Evolutionary conservation across 1,140 invertebrate genomes (phyloP), one percentile per base, ranked within the genome.

Genomic region (Pseudoatta argentina): DNA sequence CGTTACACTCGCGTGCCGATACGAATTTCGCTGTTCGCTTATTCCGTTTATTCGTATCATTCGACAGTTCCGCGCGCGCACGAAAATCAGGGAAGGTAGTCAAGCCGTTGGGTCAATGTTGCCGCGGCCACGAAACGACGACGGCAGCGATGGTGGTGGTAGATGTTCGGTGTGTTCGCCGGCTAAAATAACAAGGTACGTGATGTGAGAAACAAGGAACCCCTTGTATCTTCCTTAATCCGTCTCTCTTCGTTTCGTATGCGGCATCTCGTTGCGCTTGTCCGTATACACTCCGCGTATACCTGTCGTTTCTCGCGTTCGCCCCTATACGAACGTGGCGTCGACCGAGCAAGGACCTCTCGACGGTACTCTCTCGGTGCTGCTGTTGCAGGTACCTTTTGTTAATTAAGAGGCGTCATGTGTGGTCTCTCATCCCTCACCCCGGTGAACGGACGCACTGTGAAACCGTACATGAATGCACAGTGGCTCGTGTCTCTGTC

Each of bases 361-460:
- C 79, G 30, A 57, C 85, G 66, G 44, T 61, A 34, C 75, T 73
- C 76, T 30, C 90, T 69, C 89, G 81, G 71, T 86, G 87, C 85
- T 79, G 44, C 71, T 71, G 91, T 39, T 71, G 82, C 89, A 92
- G 91, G 92, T 93, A 93, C 89, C 91, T 93, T 69, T 92, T 93
- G 93, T 93, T 94, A 93, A 94, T 94, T 93, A 93, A 93, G 92
- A 94, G 93, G 88, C 92, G 91, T 92, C 92, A 92, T 92, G 93
- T 93, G 93, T 93, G 93, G 93, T 93, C 93, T 83, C 77, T 34
- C 30, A 34, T 5, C 30, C 30, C 30, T 61, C 63, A 72, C 78
- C 69, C 79, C 55, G 67, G 53, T 0, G 71, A 66, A 44, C 85
- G 7, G 48, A 59, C 89, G 69, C 82, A 72, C 66, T 82, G 21